Base-by-base conservation (phyloP, 2,113 vertebrate genomes). In the Paramormyrops kingsleyae region DNA sequence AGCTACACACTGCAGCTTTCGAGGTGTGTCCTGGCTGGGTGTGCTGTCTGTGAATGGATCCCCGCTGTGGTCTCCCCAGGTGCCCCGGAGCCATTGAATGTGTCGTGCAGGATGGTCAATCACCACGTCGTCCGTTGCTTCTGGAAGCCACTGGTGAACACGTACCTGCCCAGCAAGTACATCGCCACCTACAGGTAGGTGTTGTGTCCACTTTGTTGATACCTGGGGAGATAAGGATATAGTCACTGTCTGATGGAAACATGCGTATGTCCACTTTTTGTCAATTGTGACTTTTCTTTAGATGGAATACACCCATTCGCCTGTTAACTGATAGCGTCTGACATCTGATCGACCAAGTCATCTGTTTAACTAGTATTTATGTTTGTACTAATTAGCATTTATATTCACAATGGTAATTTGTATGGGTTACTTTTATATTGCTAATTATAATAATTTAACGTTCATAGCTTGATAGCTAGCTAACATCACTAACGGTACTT, bases 31-130 rank as follows among this genome's bases (percentile, higher is more conserved):
- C 39, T 10, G 49, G 17, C 35, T 46, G 27, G 31, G 27, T 52
- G 27, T 31, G 27, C 50, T 1, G 2, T 52, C n/a, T 59, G 52
- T 56, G 17, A 87, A 8, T 27, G 46, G 83, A 5, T 15, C 24
- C 39, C 39, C 39, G 21, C 46, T 46, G 35, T 88, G 35, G 7
- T 62, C 31, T 66, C 9, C 87, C n/a, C 91, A 96, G 96, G 94
- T 92, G 91, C 91, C 50, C 96, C 96, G 1, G 94, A 92, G 87
- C 91, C 47, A 42, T 92, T 96, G 62, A 95, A 46, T 19, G 90
- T 96, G 93, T 94, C 95, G 90, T 96, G 95, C 89, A 92, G 86
- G 88, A 90, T 96, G 87, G 94, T 95, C 87, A 96, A 92, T 94
- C 94, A 96, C 92, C 93, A 83, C 1, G 90, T 91, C 44, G 93